phyloP scores from a whole-genome alignment of 2,797 vertebrate species.

The Chaenodraco wilsoni region DNA sequence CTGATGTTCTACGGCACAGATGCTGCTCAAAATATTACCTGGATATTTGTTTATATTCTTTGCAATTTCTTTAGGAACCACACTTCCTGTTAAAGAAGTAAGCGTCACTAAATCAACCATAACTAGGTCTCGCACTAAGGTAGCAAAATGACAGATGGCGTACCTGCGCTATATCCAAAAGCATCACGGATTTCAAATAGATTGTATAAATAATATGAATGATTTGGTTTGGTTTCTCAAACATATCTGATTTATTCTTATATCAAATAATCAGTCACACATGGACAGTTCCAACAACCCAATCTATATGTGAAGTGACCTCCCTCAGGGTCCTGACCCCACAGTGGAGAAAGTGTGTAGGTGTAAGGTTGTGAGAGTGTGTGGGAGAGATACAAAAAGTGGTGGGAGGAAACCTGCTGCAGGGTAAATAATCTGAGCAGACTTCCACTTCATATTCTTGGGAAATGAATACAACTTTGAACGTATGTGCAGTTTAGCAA shows the following conservation, averaged over 20 bases:
- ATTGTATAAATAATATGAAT: background rate
- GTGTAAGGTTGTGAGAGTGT: background rate
- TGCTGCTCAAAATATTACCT: background rate
- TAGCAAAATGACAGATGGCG: background rate
- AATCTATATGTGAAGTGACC: slow-evolving; percentile 2
- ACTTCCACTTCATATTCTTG: slow-evolving; percentile 22
- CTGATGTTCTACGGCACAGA: background rate
- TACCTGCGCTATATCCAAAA: background rate
- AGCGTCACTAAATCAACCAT: background rate
- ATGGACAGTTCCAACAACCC: background rate
- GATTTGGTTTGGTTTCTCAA: background rate
- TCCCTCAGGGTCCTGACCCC: slow-evolving; percentile 9
- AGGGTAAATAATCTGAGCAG: slow-evolving; percentile 26
- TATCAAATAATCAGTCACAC: background rate
- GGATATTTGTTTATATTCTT: background rate
- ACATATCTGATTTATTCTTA: background rate
- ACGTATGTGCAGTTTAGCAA: background rate
- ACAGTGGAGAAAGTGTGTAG: slow-evolving; percentile 7
- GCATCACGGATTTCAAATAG: background rate
- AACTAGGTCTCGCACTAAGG: background rate
- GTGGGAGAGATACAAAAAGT: slow-evolving; percentile 24
- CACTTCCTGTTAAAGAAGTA: background rate
- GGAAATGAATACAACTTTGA: slow-evolving; percentile 2
- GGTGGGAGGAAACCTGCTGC: slow-evolving; percentile 32
- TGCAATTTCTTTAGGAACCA: background rate